These are phyloP conservation scores for Tenualosa thibaudeaui DNA, from an alignment of 2,797 vertebrate species.

Conservation along the genomic window DNA sequence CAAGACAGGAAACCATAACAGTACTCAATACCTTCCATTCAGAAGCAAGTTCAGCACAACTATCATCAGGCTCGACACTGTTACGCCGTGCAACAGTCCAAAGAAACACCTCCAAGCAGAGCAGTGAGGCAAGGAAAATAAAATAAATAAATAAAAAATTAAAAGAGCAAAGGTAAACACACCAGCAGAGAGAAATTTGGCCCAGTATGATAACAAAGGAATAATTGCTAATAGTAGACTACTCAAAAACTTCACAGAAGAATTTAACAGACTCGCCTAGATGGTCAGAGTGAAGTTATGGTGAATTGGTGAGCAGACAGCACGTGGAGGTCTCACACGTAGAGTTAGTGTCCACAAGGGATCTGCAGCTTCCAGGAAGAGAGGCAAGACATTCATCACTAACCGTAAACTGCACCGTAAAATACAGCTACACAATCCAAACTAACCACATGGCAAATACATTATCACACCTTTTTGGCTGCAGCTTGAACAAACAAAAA, in stretches of 20 bases:
- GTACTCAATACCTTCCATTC: neutral
- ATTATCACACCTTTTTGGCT: neutral
- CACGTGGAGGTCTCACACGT: neutral
- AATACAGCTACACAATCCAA: neutral
- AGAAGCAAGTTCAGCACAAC: neutral
- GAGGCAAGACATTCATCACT: neutral
- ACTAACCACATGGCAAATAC: neutral
- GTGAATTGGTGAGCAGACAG: neutral
- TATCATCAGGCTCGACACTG: neutral
- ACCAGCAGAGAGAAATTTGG: neutral
- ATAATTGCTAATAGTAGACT: neutral
- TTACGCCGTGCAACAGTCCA: neutral
- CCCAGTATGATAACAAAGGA: neutral
- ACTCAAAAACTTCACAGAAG: neutral
- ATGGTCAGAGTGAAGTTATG: neutral
- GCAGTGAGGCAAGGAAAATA: no score
- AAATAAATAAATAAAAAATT: no score
- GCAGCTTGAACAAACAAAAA: neutral
- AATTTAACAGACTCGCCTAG: neutral
- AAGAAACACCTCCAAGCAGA: neutral
- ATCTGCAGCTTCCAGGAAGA: neutral
- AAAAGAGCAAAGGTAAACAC: neutral
- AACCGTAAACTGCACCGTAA: neutral
- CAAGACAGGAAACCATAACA: neutral
- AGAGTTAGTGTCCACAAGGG: constrained; percentile 6